phyloP scores from a whole-genome alignment of 1,140 invertebrate genomes.

The Mizuhopecten yessoensis region DNA sequence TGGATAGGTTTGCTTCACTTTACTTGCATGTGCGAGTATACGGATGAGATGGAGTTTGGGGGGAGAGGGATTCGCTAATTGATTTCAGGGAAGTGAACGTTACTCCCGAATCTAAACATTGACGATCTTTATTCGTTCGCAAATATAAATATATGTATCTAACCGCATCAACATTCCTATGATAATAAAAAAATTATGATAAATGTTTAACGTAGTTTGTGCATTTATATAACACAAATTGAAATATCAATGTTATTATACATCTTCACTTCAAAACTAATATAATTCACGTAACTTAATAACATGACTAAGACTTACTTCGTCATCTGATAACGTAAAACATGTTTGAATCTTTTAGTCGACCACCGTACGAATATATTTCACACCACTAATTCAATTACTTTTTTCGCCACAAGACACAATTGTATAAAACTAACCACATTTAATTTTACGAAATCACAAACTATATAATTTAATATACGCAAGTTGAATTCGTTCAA shows the following conservation, averaged over 20 bases:
- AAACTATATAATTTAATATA: conserved; percentile 22
- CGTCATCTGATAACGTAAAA: not conserved
- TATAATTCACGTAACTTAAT: not conserved
- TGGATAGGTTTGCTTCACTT: too few relatives aligned
- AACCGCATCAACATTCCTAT: too few relatives aligned
- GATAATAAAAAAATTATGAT: too few relatives aligned
- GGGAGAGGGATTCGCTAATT: too few relatives aligned
- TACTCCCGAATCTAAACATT: not conserved
- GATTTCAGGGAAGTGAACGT: too few relatives aligned
- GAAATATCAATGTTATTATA: not conserved
- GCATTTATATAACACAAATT: not conserved
- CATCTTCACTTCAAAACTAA: not conserved
- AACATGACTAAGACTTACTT: not conserved
- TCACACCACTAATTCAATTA: conserved; percentile 35
- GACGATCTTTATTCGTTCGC: not conserved
- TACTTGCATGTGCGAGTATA: too few relatives aligned
- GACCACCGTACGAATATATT: not conserved
- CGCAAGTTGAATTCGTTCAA: conserved; percentile 6
- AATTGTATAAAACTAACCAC: not conserved
- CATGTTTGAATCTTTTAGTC: not conserved
- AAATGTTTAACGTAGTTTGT: too few relatives aligned
- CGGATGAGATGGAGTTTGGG: too few relatives aligned
- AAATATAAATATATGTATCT: too few relatives aligned
- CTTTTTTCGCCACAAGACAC: not conserved
- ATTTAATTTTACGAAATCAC: not conserved